Evolutionary conservation across 2,113 vertebrate species (phyloP).

Genomic region (Gopherus flavomarginatus): DNA sequence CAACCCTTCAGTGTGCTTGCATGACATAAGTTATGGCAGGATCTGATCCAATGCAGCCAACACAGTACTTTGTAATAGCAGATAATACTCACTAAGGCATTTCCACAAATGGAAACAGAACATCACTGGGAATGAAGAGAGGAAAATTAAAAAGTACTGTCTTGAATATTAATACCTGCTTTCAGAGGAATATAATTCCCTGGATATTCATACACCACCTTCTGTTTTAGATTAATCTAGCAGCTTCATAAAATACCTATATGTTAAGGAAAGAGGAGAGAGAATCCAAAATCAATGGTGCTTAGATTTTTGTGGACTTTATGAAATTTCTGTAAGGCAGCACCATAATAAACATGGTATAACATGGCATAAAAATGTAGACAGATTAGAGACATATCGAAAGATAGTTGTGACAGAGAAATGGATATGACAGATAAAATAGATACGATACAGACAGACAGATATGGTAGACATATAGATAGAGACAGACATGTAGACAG

Average conservation of each 20-base stretch:
- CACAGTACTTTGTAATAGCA: not conserved
- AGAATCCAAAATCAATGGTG: not conserved
- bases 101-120: not conserved
- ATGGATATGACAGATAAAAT: not conserved
- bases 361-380: not conserved
- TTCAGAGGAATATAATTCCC: not conserved
- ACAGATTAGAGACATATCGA: not conserved
- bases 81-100: not conserved
- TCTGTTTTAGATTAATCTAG: not conserved
- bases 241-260: not conserved
- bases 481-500: not conserved
- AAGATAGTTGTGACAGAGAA: not conserved
- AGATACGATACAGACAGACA: not conserved
- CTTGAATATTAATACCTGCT: not conserved
- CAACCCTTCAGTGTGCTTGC: not conserved
- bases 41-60: not conserved
- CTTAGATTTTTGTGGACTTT: not conserved
- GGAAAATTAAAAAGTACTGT: not conserved
- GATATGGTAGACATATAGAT: not conserved
- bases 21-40: not conserved
- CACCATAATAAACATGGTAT: not conserved
- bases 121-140: not conserved
- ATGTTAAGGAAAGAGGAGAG: constrained; percentile 7
- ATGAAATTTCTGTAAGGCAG: not conserved
- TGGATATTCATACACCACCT: not conserved